Evolutionary conservation across 1,140 invertebrate species (phyloP).

Genomic region (Bicyclus anynana): DNA sequence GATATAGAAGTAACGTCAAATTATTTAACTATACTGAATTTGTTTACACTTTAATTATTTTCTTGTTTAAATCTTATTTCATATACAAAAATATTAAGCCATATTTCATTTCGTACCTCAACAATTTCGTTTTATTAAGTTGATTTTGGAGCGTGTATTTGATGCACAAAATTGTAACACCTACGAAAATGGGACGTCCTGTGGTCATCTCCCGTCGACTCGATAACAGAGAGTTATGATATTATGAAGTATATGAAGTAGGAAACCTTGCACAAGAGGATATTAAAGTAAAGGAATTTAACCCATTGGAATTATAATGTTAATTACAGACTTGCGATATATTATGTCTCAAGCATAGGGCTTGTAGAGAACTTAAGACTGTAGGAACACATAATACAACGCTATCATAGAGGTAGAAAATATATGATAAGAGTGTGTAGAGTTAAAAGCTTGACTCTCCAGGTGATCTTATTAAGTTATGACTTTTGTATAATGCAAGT

Average conservation of each 20-base stretch:
- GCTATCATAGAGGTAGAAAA: too few species aligned
- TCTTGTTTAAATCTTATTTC: background rate
- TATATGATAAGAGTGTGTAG: too few species aligned
- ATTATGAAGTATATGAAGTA: conserved; percentile 9
- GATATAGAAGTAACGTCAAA: too few species aligned
- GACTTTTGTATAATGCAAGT: too few species aligned
- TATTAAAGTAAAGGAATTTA: conserved; percentile 2
- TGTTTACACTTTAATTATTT: background rate
- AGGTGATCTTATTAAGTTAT: too few species aligned
- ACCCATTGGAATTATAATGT: too few species aligned
- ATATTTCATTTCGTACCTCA: background rate
- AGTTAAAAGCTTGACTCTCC: too few species aligned
- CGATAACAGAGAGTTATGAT: conserved; percentile 16
- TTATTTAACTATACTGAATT: background rate
- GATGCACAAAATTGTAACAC: conserved; percentile 27
- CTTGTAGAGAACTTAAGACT: too few species aligned
- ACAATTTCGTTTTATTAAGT: background rate
- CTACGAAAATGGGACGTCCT: conserved; percentile 30
- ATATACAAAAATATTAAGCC: background rate
- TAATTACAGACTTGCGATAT: too few species aligned
- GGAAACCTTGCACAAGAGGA: background rate
- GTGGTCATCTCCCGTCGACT: conserved; percentile 22
- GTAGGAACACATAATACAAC: too few species aligned
- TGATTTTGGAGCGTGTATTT: background rate
- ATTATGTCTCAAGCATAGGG: too few species aligned